Percentiles rank a stretch among this genome's conserved stretches.
phyloP scores from a whole-genome alignment of 2,113 vertebrate species.

The Coturnix japonica region DNA sequence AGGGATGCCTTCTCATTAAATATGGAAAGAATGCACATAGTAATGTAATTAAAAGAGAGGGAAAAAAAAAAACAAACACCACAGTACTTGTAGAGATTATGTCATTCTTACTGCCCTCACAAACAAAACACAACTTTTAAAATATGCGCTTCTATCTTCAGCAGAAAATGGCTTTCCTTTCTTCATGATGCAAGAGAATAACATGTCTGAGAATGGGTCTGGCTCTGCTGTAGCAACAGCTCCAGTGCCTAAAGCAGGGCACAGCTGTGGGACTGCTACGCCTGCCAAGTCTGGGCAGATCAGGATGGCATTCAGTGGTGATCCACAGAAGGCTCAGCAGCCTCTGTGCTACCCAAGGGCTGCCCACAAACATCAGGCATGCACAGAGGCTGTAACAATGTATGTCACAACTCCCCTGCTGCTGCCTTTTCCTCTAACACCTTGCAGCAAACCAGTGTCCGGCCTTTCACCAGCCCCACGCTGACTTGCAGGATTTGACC shows the following conservation, averaged over 20 bases:
- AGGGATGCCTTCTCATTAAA: neutral
- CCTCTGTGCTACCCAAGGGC: rapidly evolving
- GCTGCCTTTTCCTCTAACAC: neutral
- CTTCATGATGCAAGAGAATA: neutral
- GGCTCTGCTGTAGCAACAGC: neutral
- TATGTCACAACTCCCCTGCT: neutral
- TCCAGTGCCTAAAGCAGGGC: neutral
- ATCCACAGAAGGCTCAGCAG: neutral
- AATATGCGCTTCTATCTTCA: neutral
- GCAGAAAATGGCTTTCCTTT: neutral
- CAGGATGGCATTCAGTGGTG: neutral
- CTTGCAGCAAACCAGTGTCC: neutral
- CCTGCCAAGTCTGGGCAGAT: neutral
- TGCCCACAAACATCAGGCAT: neutral
- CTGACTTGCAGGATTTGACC: neutral
- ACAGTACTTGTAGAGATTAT: neutral
- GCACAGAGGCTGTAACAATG: neutral
- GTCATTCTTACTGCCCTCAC: neutral
- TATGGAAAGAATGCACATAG: neutral
- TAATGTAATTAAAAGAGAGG: neutral
- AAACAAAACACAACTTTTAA: neutral
- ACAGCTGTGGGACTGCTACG: neutral
- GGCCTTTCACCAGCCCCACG: neutral
- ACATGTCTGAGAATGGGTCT: rapidly evolving
- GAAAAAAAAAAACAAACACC: neutral